Percentiles rank a stretch among this genome's conserved stretches.
Evolutionary conservation across 2,888 invertebrate genomes (phyloP).

Genomic region (Catocala sponsa): DNA sequence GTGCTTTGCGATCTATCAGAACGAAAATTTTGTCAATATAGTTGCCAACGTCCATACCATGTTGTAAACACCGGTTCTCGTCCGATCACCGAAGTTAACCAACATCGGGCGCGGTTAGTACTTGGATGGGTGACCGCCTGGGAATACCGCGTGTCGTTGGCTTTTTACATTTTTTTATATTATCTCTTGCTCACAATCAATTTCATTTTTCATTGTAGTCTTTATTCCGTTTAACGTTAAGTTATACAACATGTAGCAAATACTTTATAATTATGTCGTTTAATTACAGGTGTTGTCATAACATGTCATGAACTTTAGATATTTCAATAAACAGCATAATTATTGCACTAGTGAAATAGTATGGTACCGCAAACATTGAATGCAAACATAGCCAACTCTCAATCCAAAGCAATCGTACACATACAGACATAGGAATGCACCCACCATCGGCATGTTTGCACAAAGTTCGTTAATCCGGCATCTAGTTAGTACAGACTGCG

Average conservation of each 20-base stretch:
- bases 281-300: too few species aligned
- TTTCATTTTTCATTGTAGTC: too few species aligned
- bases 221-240: too few species aligned
- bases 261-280: too few species aligned
- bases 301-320: too few species aligned
- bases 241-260: too few species aligned
- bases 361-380: background rate
- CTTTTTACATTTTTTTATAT: conserved; percentile 50
- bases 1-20: too few species aligned
- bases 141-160: conserved; percentile 73
- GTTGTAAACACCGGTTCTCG: conserved; percentile 83
- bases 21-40: too few species aligned
- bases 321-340: too few species aligned
- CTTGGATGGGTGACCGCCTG: conserved; percentile 80
- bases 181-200: background rate
- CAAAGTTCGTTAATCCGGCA: conserved; percentile 63
- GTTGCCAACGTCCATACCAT: too few species aligned
- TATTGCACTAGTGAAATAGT: too few species aligned
- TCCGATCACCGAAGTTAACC: conserved; percentile 85
- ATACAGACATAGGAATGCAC: conserved; percentile 45
- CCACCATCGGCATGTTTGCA: conserved; percentile 56
- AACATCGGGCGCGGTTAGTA: conserved; percentile 81
- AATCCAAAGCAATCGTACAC: conserved; percentile 30
- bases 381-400: background rate
- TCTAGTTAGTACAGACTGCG: conserved; percentile 56